phyloP scores from a whole-genome alignment of 2,797 vertebrate genomes.

The Pogoniulus pusillus region DNA sequence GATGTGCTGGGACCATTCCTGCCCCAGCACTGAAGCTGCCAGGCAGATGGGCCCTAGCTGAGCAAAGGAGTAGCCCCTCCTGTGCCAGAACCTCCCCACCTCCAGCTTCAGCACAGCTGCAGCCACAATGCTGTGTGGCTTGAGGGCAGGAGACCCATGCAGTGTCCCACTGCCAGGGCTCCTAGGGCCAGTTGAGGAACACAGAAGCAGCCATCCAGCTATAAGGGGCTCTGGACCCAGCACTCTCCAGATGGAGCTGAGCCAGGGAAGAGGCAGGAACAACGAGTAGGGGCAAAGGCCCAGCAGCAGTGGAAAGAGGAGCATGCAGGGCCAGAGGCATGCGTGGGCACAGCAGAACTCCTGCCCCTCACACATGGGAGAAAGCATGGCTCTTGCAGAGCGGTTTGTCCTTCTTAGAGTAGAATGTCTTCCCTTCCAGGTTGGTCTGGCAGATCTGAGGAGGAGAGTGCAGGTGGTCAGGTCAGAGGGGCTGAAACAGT shows the following conservation, averaged over 20 bases:
- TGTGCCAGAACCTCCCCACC: not conserved
- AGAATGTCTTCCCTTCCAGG: slow-evolving; percentile 99
- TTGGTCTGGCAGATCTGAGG: slow-evolving; percentile 96
- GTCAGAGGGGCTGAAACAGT: not conserved
- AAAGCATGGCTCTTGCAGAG: slow-evolving; percentile 99
- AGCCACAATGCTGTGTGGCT: accelerated
- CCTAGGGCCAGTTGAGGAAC: not conserved
- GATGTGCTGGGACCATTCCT: not conserved
- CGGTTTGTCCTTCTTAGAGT: slow-evolving; percentile 98
- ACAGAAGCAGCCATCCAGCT: not conserved
- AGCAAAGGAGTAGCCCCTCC: not conserved
- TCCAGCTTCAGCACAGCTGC: accelerated
- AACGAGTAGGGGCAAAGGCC: not conserved
- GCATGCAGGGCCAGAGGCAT: slow-evolving; percentile 48
- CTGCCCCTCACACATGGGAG: slow-evolving; percentile 86
- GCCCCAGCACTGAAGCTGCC: not conserved
- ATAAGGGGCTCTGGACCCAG: not conserved
- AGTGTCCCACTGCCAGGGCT: not conserved
- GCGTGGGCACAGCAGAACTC: not conserved
- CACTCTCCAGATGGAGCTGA: not conserved
- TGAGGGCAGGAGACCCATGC: not conserved
- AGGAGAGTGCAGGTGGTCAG: slow-evolving; percentile 32
- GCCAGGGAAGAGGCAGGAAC: not conserved
- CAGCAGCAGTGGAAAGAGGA: not conserved
- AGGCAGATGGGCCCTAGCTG: not conserved